Base-by-base conservation (phyloP, 92 coral and sea anemone genomes). In the Parazoanthus atlanticus region DNA sequence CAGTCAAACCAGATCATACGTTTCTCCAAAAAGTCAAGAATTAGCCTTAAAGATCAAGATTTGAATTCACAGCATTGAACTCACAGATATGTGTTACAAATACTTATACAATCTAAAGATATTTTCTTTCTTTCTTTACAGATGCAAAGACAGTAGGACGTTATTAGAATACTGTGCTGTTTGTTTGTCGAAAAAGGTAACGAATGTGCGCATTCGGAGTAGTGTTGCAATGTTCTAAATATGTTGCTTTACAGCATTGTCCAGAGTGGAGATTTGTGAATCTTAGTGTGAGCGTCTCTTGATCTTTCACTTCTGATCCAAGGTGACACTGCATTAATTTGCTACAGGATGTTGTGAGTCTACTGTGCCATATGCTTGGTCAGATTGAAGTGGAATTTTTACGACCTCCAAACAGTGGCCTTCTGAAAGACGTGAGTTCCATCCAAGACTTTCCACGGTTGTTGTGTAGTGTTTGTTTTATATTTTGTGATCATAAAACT, bases 181-280 rank as follows among this genome's bases (percentile, higher is more conserved):
- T 38, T 90, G 92, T 80, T 71, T 92, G 71, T 76, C 88, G 15
- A 86, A 85, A 89, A 90, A 89, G 92, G 96, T 94, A 86, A 54
- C 32, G 5, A 47, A 79, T 2, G 4, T 56, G 6, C 10, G 28
- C 8, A 61, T 21, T 61, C 10, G 58, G 21, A 52, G 28, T 61
- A 61, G 28, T 4, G 28, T 61, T 61, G 28, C 8, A 5, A 61
- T 25, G 28, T 61, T 61, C 69, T 61, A 30, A 33, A 19, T 23
- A 29, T 43, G 12, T 33, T 29, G 19, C 38, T 3, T 76, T 8
- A 1, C 0, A 56, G 65, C 3, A 56, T 56, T 56, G 23, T 56
- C 19, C 19, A 56, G 23, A 13, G 0, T 56, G 65, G 19, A 56
- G 65, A 19, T 61, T 36, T 76, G 46, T 8, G 73, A 38, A 46